Conservation (phyloP, 2,888 invertebrate species). For the Caenorhabditis drosophilae region DNA sequence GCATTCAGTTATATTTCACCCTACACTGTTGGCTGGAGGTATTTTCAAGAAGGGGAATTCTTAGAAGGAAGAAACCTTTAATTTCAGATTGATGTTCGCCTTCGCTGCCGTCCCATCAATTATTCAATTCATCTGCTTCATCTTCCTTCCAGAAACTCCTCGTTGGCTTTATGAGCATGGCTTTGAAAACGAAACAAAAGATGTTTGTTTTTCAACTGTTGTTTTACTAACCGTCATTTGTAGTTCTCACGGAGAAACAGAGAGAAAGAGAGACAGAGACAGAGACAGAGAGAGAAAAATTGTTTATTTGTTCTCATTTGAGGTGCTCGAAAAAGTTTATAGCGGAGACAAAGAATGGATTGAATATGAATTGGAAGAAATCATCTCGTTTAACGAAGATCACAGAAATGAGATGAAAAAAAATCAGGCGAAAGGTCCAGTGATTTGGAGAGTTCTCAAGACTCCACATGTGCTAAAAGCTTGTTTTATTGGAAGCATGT, state of each 20-base stretch:
- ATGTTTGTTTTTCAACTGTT: constrained; percentile 17
- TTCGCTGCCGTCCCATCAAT: constrained; percentile 71
- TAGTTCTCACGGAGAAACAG: no score
- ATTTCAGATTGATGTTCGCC: constrained; percentile 72
- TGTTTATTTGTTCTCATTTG: constrained; percentile 13
- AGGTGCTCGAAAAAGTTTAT: constrained; percentile 46
- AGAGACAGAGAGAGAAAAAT: constrained; percentile 42
- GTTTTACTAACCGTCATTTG: no score
- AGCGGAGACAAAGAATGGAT: constrained; percentile 58
- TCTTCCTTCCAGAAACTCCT: constrained; percentile 74
- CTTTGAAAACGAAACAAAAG: constrained; percentile 37
- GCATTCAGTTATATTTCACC: constrained; percentile 71
- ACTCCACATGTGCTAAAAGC: constrained; percentile 69
- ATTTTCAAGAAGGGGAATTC: neutral
- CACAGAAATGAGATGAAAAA: constrained; percentile 24
- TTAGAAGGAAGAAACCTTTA: neutral
- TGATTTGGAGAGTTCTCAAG: constrained; percentile 46
- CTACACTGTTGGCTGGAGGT: constrained; percentile 73
- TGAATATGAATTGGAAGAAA: constrained; percentile 59
- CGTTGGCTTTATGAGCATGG: constrained; percentile 64
- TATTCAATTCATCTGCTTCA: constrained; percentile 72
- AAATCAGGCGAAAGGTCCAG: constrained; percentile 4
- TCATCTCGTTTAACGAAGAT: constrained; percentile 34
- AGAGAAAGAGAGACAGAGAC: no score
- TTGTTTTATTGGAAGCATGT: constrained; percentile 72